Conservation (phyloP, 1,140 invertebrate species). For the Lordiphosa stackelbergi region DNA sequence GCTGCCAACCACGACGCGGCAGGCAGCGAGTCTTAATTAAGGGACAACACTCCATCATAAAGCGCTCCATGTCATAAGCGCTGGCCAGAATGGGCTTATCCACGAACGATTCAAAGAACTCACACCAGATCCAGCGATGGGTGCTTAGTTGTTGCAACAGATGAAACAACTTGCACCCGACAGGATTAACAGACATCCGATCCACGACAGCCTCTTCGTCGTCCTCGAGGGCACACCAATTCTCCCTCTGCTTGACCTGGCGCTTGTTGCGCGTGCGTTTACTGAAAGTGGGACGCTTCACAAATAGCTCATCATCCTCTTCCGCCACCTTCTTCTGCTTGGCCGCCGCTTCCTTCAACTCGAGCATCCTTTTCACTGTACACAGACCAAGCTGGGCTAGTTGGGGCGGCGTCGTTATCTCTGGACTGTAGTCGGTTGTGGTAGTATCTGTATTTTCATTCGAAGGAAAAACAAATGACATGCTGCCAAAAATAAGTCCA, state of each 20-base stretch:
- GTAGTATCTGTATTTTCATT: slow-evolving; percentile 3
- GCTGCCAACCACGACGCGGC: slow-evolving; percentile 42
- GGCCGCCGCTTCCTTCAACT: slow-evolving; percentile 7
- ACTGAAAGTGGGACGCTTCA: slow-evolving; percentile 35
- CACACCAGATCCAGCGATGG: slow-evolving; percentile 48
- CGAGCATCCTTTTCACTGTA: slow-evolving; percentile 23
- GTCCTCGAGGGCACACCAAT: neutral
- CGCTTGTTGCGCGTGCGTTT: neutral
- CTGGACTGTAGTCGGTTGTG: neutral
- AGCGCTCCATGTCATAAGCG: slow-evolving; percentile 28
- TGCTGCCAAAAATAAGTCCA: slow-evolving; percentile 4
- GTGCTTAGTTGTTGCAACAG: slow-evolving; percentile 22
- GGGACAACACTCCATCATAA: slow-evolving; percentile 12
- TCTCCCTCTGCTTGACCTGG: neutral
- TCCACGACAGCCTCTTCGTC: neutral
- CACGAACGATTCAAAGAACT: slow-evolving; percentile 44
- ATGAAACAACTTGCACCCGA: slow-evolving; percentile 13
- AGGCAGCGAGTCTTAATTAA: slow-evolving; percentile 18
- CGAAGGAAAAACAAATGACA: neutral
- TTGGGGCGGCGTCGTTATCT: slow-evolving; percentile 25
- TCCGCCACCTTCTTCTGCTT: neutral
- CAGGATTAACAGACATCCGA: neutral
- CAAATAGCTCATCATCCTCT: slow-evolving; percentile 40
- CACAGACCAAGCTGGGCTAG: slow-evolving; percentile 34
- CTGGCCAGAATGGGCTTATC: slow-evolving; percentile 24